phyloP scores from a whole-genome alignment of 2,888 invertebrate species.

The Hydroisotoma schaefferi region DNA sequence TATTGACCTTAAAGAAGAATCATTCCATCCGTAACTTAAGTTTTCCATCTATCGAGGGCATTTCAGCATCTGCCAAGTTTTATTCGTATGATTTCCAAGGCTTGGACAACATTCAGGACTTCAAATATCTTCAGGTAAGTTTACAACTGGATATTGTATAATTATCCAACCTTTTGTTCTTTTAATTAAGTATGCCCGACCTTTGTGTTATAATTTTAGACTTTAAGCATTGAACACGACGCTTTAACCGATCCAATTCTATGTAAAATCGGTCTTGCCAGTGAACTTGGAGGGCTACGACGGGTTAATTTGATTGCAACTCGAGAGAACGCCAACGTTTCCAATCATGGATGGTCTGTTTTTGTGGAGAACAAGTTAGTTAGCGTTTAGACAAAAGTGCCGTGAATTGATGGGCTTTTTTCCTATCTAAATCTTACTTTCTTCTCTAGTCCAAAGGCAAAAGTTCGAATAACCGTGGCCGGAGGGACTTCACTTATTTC shows the following conservation, averaged over 20 bases:
- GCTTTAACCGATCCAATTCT: conserved; percentile 41
- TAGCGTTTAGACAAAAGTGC: no score
- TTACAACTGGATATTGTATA: background rate
- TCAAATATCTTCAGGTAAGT: conserved; percentile 34
- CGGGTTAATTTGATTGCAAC: conserved; percentile 42
- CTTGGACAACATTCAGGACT: conserved; percentile 21
- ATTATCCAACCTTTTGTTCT: no score
- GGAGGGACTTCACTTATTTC: conserved; percentile 38
- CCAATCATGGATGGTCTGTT: conserved; percentile 41
- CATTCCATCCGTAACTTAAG: conserved; percentile 37
- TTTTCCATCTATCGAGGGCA: conserved; percentile 37
- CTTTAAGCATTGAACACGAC: conserved; percentile 46
- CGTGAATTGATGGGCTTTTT: no score
- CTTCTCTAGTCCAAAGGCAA: conserved; percentile 37
- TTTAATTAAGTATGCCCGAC: background rate
- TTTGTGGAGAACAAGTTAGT: conserved; percentile 42
- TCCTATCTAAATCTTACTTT: background rate
- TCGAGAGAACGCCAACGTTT: conserved; percentile 33
- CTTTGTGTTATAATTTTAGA: conserved; percentile 19
- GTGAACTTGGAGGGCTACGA: conserved; percentile 32
- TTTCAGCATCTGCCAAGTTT: background rate
- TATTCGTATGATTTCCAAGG: background rate
- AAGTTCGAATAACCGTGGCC: conserved; percentile 40
- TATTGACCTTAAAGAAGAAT: conserved; percentile 31
- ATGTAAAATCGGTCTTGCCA: conserved; percentile 32